Base-by-base conservation (phyloP, 2,113 vertebrate species). In the Excalfactoria chinensis region DNA sequence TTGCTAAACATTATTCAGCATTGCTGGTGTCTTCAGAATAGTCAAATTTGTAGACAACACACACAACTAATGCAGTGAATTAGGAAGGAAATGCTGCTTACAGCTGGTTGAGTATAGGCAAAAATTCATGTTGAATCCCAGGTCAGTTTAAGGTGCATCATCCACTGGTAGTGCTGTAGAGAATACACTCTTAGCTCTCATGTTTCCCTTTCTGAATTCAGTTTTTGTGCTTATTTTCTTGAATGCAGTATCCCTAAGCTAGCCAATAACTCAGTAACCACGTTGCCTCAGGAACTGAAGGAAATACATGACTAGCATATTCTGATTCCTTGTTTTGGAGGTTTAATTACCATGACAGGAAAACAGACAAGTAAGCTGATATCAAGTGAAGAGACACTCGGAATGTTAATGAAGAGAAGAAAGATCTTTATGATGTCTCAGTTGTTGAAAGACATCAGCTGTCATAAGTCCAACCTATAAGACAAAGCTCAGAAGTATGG, bases 1-100 rank as follows among this genome's bases (percentile, higher is more conserved):
- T 71, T 0, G 0, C 41, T 75, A 66, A 80, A 76, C 0, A 1
- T 55, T 78, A 58, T n/a, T n/a, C 56, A 88, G 2, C 25, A 3
- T 9, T 84, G 37, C 40, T 34, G 43, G 66, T 34, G n/a, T 16
- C 58, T 59, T 56, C 20, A 79, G 46, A 76, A 48, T 67, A 71
- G 56, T 37, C 64, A 49, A 19, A 5, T 44, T 69, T 60, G 81
- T 77, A 23, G 25, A 53, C 83, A 91, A 60, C 9, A 20, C 3
- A 51, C 16, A 34, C 19, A 2, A 0, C 74, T 67, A 68, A 34
- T 2, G 2, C 30, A 13, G 49, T 51, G 58, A 56, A 87, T 62
- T 3, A 51, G 26, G 48, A 87, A 81, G 46, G 21, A 58, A 73
- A 92, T 72, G 23, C 34, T 78, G 7, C 12, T 1, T 1, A 30